Base-by-base conservation (phyloP, 1,140 invertebrate species). In the Elysia chlorotica region DNA sequence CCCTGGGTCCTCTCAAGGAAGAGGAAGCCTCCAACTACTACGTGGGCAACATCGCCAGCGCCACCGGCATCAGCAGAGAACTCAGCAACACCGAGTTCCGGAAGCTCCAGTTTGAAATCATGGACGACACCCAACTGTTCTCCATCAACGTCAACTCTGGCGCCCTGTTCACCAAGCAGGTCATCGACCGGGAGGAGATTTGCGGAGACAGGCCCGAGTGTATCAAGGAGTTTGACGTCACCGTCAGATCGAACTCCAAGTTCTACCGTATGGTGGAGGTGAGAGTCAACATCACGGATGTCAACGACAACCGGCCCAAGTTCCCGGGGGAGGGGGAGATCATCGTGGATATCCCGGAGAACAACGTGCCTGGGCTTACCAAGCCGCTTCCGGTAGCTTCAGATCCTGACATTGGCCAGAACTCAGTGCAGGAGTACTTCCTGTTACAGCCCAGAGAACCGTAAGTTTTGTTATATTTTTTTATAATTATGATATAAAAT, bases 371-470 rank as follows among this genome's bases (percentile, higher is more conserved):
- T 68, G 93, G 92, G 0, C 88, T 89, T 65, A 85, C 90, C 17
- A 85, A 97, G 17, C 90, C 92, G 17, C 91, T 94, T 82, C 90
- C 97, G 1, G 90, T 96, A n/a, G 96, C 96, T 0, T 88, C 92
- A 0, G 96, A 98, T 85, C 90, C 89, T 28, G 96, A 98, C 87
- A 90, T 91, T 0, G 71, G 71, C 37, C 59, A 61, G 65, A 76
- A 76, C 48, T 56, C 57, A 2, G 66, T 76, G 19, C 65, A 65
- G 54, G 54, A 67, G 17, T 76, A 74, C 31, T 71, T 23, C 6
- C 57, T 71, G 5, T 36, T 66, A 63, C 72, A 41, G 23, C 61
- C 41, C 48, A 65, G 57, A 48, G 66, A 61, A 48, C 70, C 56
- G 66, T 74, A 65, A 76, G 74, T 59, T 65, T n/a, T n/a, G n/a